Evolutionary conservation across 64 coral and sea anemone genomes (phyloP), one percentile per base, ranked within the genome.

Genomic region (Trachythela sp.): DNA sequence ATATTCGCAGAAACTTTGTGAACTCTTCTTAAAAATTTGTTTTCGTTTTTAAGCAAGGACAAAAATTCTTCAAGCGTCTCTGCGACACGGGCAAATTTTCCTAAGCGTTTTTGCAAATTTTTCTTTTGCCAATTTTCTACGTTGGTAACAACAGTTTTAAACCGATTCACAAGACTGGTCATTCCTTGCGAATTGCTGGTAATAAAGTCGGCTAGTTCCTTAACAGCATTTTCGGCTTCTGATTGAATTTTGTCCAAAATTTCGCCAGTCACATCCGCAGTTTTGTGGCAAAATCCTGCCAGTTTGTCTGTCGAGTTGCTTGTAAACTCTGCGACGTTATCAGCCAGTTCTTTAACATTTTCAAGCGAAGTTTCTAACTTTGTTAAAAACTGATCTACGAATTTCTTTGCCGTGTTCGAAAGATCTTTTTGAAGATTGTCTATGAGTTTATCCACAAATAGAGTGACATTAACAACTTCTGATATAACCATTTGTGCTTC

Each of bases 361-460:
- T 87, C 75, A 30, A 90, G 89, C 56, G 94, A 98, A 14, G 87
- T 84, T 85, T 92, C 89, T 39, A 94, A 60, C 4, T 94, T 85
- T 14, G 20, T 67, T 4, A 97, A 91, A 86, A 93, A 97, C 13
- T 89, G 75, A 13, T 88, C 88, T 17, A 97, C 83, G 60, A 97
- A 97, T 32, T 76, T 77, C 77, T 84, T 64, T 15, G 86, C 84
- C 60, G 84, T 88, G 22, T 68, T 8, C 8, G 93, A 92, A 45
- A 97, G 94, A 76, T 97, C 92, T 34, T 40, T 34, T 39, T 94
- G 85, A 22, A 97, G 87, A 41, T 92, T 38, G 36, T 89, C 93
- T 49, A 97, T 91, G 9, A 91, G 70, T 8, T 41, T 68, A 76
- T 97, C 95, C 15, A 97, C 48, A 60, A 88, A 77, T 10, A 85